Conservation (phyloP, 2,797 vertebrate genomes). For the Sebastiscus tertius region DNA sequence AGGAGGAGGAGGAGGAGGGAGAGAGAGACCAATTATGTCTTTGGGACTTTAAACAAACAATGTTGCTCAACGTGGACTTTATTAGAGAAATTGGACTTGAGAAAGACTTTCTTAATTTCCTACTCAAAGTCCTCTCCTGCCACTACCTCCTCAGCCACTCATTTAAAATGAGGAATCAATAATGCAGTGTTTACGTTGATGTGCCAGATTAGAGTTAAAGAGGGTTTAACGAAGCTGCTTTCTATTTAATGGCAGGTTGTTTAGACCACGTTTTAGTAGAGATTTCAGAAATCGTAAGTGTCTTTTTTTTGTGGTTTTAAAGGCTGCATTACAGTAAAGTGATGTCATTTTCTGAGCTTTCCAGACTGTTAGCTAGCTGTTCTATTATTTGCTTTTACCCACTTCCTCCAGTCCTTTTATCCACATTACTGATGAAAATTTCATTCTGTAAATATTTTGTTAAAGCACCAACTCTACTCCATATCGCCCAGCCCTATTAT, state of each 20-base stretch:
- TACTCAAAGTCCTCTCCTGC: background rate
- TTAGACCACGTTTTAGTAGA: too few relatives aligned
- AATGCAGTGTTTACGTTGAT: slow-evolving; percentile 10
- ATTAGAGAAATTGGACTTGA: slow-evolving; percentile 34
- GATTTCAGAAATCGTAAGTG: too few relatives aligned
- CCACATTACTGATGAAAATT: too few relatives aligned
- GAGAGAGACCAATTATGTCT: slow-evolving; percentile 24
- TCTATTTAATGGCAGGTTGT: background rate
- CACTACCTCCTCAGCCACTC: slow-evolving; percentile 1
- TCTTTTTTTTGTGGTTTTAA: too few relatives aligned
- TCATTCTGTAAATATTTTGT: too few relatives aligned
- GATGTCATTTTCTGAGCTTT: too few relatives aligned
- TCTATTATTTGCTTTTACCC: too few relatives aligned
- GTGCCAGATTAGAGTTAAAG: background rate
- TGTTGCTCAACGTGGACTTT: slow-evolving; percentile 29
- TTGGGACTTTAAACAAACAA: slow-evolving; percentile 41
- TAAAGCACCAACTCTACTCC: too few relatives aligned
- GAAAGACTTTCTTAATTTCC: slow-evolving; percentile 3
- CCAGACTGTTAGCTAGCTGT: too few relatives aligned
- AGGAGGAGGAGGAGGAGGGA: background rate
- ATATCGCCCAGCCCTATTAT: too few relatives aligned
- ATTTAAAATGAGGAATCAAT: slow-evolving; percentile 28
- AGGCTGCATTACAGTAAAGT: too few relatives aligned
- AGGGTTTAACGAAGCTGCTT: background rate
- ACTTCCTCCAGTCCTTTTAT: too few relatives aligned